Percentiles rank a stretch among this genome's conserved stretches.
Conservation (phyloP, 2,888 invertebrate species). For the Plebejus melissa region DNA sequence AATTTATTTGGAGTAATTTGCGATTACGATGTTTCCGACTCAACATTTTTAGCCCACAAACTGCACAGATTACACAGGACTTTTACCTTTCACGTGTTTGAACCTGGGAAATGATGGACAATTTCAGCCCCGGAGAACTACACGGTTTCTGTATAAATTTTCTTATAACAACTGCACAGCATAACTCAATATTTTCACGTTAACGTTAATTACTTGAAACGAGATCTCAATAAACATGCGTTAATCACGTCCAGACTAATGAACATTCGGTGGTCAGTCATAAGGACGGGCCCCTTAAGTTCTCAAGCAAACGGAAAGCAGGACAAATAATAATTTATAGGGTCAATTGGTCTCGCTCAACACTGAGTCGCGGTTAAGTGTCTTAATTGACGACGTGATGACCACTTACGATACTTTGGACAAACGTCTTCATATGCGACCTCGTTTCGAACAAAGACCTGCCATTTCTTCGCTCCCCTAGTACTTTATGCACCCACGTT, state of each 20-base stretch:
- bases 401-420: conserved; percentile 7
- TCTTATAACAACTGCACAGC: neutral
- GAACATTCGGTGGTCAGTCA: neutral
- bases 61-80: no score
- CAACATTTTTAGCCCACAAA: neutral
- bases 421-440: conserved; percentile 21
- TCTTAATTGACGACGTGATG: conserved; percentile 24
- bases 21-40: neutral
- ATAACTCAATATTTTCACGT: neutral
- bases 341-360: conserved; percentile 21
- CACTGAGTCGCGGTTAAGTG: conserved; percentile 15
- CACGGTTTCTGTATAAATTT: no score
- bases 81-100: no score
- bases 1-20: neutral
- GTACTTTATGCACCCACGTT: neutral
- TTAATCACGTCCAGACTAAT: neutral
- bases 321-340: conserved; percentile 25
- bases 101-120: no score
- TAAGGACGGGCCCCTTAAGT: neutral
- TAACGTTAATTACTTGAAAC: neutral
- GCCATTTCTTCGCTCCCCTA: conserved; percentile 4
- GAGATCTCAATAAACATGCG: neutral
- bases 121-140: no score
- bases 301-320: conserved; percentile 19
- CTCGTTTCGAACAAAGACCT: conserved; percentile 9